phyloP scores from a whole-genome alignment of 2,888 invertebrate species.

The Drosophila suboccidentalis region DNA sequence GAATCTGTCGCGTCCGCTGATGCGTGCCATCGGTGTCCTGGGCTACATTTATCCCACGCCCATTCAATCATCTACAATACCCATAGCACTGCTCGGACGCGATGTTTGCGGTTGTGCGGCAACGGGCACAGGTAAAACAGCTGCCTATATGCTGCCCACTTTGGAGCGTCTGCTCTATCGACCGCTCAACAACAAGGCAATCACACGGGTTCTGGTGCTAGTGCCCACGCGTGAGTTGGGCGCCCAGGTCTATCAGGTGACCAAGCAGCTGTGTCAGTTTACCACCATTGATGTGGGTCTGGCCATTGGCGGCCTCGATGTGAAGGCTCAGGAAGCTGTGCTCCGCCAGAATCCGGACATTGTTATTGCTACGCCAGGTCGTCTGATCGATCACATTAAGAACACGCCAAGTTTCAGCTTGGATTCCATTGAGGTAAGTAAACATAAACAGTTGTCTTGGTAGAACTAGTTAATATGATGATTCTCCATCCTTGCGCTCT shows the following conservation, averaged over 20 bases:
- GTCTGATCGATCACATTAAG: constrained; percentile 98
- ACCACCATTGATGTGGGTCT: constrained; percentile 93
- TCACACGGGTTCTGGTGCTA: constrained; percentile 94
- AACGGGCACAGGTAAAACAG: constrained; percentile 99
- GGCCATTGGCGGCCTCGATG: constrained; percentile 95
- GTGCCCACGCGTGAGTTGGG: constrained; percentile 99
- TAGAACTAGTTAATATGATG: constrained; percentile 73
- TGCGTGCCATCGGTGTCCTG: constrained; percentile 95
- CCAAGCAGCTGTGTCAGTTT: constrained; percentile 95
- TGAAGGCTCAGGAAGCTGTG: constrained; percentile 93
- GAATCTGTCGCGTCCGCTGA: constrained; percentile 97
- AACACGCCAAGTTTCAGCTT: constrained; percentile 97
- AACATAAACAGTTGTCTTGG: neutral
- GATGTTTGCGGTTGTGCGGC: constrained; percentile 99
- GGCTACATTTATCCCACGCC: constrained; percentile 98
- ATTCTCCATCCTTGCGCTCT: constrained; percentile 86
- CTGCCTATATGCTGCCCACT: constrained; percentile 99
- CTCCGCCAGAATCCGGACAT: constrained; percentile 96
- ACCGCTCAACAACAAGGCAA: constrained; percentile 89
- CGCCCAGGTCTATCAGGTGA: constrained; percentile 98
- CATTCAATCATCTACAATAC: constrained; percentile 98
- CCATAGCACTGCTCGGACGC: constrained; percentile 95
- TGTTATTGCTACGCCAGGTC: constrained; percentile 99
- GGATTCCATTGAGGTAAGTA: constrained; percentile 93
- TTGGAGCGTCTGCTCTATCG: constrained; percentile 96